Conservation (phyloP, 1,140 invertebrate genomes). For the Anastrepha ludens region DNA sequence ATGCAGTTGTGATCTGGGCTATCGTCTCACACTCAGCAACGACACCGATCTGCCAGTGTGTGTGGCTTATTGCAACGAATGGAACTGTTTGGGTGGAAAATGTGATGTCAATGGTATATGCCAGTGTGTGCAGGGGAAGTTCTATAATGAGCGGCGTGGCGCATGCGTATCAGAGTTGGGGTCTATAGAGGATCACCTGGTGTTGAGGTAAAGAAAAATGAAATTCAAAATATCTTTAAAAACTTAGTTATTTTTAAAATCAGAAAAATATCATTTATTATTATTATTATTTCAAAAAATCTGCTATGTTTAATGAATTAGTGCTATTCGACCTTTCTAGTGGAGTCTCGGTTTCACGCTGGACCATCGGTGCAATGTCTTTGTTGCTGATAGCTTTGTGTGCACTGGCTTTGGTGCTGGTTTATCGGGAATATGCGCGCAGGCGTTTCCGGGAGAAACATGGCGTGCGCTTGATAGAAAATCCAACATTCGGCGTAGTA, state of each 20-base stretch:
- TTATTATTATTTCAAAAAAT: neutral
- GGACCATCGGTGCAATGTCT: conserved; percentile 54
- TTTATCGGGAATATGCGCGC: conserved; percentile 62
- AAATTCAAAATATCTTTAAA: too few relatives aligned
- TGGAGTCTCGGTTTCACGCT: conserved; percentile 46
- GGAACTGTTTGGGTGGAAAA: conserved; percentile 54
- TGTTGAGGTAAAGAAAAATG: conserved; percentile 19
- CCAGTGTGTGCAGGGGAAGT: conserved; percentile 38
- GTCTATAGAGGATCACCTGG: conserved; percentile 7
- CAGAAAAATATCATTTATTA: neutral
- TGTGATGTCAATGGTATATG: conserved; percentile 45
- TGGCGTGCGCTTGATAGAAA: conserved; percentile 65
- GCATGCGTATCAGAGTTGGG: conserved; percentile 35
- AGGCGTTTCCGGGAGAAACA: conserved; percentile 59
- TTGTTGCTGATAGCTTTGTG: conserved; percentile 59
- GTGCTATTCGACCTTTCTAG: neutral
- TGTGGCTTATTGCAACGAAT: conserved; percentile 57
- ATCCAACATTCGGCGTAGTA: conserved; percentile 67
- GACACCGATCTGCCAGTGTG: conserved; percentile 54
- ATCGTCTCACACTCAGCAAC: conserved; percentile 54
- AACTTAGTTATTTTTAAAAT: too few relatives aligned
- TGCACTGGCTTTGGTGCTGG: conserved; percentile 61
- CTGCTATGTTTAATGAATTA: conserved; percentile 6
- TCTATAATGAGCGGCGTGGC: conserved; percentile 50
- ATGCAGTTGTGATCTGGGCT: conserved; percentile 74